These are phyloP conservation scores for Fratercula arctica DNA, from an alignment of 2,797 vertebrate species.

Conservation along the genomic window DNA sequence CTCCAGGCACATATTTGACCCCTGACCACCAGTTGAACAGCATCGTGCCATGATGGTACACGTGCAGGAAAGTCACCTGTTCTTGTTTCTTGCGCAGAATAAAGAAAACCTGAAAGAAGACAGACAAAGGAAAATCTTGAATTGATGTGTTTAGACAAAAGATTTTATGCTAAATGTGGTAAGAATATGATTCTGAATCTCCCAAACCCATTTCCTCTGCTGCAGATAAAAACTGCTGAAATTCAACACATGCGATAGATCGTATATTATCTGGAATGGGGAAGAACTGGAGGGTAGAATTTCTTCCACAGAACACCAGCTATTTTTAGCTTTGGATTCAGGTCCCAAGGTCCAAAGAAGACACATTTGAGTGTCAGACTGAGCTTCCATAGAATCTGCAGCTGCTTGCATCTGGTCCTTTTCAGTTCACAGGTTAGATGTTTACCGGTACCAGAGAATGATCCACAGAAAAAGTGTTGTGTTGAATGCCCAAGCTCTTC, in stretches of 20 bases:
- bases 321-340: neutral
- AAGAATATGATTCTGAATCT: neutral
- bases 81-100: conserved; percentile 72
- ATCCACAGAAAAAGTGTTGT: neutral
- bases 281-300: neutral
- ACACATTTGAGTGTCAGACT: neutral
- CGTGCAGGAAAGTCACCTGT: conserved; percentile 72
- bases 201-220: neutral
- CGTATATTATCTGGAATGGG: neutral
- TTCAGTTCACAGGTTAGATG: neutral
- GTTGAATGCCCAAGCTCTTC: neutral
- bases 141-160: neutral
- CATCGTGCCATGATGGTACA: conserved; percentile 74
- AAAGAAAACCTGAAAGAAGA: conserved; percentile 70
- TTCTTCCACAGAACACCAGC: neutral
- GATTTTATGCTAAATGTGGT: neutral
- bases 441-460: neutral
- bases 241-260: neutral
- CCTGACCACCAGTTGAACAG: conserved; percentile 74
- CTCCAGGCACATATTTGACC: conserved; percentile 72
- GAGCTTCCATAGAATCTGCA: neutral
- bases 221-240: neutral
- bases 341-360: neutral
- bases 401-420: neutral
- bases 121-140: neutral